Base-by-base conservation (phyloP, 2,797 vertebrate species). In the Eurystomus glaucurus region DNA sequence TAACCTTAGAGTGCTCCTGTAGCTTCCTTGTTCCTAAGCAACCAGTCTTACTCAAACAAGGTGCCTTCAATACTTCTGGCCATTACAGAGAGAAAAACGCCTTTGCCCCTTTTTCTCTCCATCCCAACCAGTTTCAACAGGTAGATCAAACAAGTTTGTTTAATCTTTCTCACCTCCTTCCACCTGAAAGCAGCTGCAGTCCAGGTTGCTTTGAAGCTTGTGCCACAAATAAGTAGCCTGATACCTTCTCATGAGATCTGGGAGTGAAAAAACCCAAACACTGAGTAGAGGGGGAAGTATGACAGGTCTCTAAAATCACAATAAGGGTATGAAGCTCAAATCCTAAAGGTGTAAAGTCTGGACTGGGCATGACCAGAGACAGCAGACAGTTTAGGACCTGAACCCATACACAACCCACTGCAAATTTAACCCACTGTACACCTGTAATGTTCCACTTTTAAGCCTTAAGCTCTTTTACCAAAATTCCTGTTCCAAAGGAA, bases 1-100 rank as follows among this genome's bases (percentile, higher is more conserved):
- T 70, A 97, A 98, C 96, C 96, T 80, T 93, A 98, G 97, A 96
- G 96, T 51, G 58, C 74, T 97, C 51, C 85, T 76, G 96, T 65
- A 87, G 79, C 90, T 94, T 90, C 84, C 85, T 65, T 93, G 97
- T 97, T 98, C 95, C 98, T 94, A 97, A 95, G 97, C 94, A 98
- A 98, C 96, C n/a, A 66, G 76, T 62, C 86, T 93, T 87, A 93
- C 83, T 97, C 90, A 89, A 96, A 98, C 81, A 88, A 85, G 82
- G 90, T 82, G 62, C 48, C 35, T 91, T 41, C 75, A 91, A 29
- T 10, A 90, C 65, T 70, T 81, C 75, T 46, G 41, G 68, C 33
- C 37, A 11, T 37, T 58, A 39, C 39, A 45, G 18, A 66, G n/a
- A 85, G 52, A 39, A 96, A 43, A 88, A 90, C 1, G 16, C 74